phyloP scores from a whole-genome alignment of 2,797 vertebrate genomes.

The Xiphorhynchus erythropygius region DNA sequence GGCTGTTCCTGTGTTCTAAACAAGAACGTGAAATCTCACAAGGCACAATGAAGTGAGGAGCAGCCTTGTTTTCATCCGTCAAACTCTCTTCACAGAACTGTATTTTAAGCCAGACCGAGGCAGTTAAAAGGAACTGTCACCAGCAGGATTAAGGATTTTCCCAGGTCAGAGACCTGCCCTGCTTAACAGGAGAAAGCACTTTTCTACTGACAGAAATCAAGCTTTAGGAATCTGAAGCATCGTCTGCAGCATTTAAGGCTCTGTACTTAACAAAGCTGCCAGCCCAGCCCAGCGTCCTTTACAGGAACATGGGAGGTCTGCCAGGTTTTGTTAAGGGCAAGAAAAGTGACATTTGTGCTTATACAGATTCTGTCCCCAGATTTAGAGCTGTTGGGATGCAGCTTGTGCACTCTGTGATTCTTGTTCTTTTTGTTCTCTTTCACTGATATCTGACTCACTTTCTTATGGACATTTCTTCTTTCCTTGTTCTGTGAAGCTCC shows the following conservation, averaged over 20 bases:
- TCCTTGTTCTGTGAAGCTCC: not conserved
- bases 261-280: not conserved
- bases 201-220: conserved; percentile 28
- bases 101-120: conserved; percentile 42
- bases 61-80: not conserved
- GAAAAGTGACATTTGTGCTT: not conserved
- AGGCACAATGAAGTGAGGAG: not conserved
- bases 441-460: not conserved
- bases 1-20: not conserved
- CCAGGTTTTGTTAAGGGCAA: not conserved
- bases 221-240: not conserved
- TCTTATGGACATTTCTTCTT: not conserved
- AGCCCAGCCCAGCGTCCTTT: not conserved
- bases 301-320: not conserved
- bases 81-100: conserved; percentile 8
- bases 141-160: conserved; percentile 55
- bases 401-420: not conserved
- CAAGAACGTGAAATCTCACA: not conserved
- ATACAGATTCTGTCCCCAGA: not conserved
- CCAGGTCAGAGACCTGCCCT: conserved; percentile 47
- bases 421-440: not conserved
- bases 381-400: not conserved
- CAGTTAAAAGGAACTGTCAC: conserved; percentile 44
- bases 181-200: conserved; percentile 37
- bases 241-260: not conserved